Percentiles rank a stretch among this genome's conserved stretches.
phyloP scores from a whole-genome alignment of 2,888 invertebrate genomes.

The Hirtodrosophila cameraria region DNA sequence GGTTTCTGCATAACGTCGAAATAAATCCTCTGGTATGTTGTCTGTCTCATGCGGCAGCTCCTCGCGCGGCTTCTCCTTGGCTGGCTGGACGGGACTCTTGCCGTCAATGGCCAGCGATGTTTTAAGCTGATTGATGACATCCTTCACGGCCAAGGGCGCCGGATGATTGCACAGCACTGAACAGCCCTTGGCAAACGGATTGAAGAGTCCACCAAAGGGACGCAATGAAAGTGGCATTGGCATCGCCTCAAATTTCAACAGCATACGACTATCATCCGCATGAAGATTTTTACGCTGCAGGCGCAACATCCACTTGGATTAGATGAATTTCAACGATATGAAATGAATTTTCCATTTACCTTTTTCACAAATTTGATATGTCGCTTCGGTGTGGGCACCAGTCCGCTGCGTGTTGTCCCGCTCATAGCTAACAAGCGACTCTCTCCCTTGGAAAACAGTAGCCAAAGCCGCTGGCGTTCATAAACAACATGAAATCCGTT shows the following conservation, averaged over 20 bases:
- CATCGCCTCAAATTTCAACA: slow-evolving; percentile 85
- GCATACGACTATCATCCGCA: slow-evolving; percentile 53
- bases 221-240: slow-evolving; percentile 91
- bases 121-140: slow-evolving; percentile 89
- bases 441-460: slow-evolving; percentile 6
- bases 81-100: slow-evolving; percentile 52
- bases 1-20: slow-evolving; percentile 92
- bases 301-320: slow-evolving; percentile 1
- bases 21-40: slow-evolving; percentile 90
- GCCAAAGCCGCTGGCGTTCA: slow-evolving; percentile 12
- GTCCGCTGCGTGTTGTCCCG: slow-evolving; percentile 87
- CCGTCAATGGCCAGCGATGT: slow-evolving; percentile 86
- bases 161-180: slow-evolving; percentile 94
- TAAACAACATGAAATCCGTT: slow-evolving; percentile 45
- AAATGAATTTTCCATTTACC: slow-evolving; percentile 45
- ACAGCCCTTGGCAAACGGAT: slow-evolving; percentile 92
- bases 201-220: slow-evolving; percentile 92
- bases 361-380: slow-evolving; percentile 66
- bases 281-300: slow-evolving; percentile 54
- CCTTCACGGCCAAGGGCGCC: slow-evolving; percentile 89
- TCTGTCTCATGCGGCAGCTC: slow-evolving; percentile 82
- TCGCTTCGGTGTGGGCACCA: slow-evolving; percentile 87
- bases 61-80: slow-evolving; percentile 38
- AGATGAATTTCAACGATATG: slow-evolving; percentile 43
- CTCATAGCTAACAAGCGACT: slow-evolving; percentile 84